Conservation (phyloP, 2,888 invertebrate species). For the Entomobrya proxima region DNA sequence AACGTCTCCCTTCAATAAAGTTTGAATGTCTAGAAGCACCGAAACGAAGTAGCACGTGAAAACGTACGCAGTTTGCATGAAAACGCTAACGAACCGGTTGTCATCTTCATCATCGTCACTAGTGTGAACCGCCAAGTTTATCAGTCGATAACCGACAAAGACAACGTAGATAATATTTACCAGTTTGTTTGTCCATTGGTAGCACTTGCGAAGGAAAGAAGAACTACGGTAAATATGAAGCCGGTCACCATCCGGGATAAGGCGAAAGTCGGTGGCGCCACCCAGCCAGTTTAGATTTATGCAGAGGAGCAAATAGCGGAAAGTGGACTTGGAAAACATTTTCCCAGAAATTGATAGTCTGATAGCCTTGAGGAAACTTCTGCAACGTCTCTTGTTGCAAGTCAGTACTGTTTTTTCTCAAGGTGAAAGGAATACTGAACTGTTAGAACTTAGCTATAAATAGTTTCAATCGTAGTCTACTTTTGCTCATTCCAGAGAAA, state of each 20-base stretch:
- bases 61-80: background rate
- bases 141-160: background rate
- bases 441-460: too few species aligned
- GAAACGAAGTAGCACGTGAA: conserved; percentile 26
- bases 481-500: too few species aligned
- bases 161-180: background rate
- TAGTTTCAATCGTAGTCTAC: too few species aligned
- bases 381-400: too few species aligned
- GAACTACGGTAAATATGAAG: background rate
- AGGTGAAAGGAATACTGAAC: too few species aligned
- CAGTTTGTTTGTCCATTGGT: background rate
- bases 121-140: too few species aligned
- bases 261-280: background rate
- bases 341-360: background rate
- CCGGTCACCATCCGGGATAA: background rate
- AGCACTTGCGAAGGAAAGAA: background rate
- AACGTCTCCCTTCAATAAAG: background rate
- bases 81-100: background rate
- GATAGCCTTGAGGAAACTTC: too few species aligned
- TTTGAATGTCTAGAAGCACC: conserved; percentile 7
- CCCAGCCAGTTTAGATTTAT: background rate
- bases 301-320: background rate
- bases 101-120: background rate
- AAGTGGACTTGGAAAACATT: background rate
- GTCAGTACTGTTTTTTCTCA: too few species aligned